Evolutionary conservation across 2,113 vertebrate genomes (phyloP).

Genomic region (Crotalus viridis): DNA sequence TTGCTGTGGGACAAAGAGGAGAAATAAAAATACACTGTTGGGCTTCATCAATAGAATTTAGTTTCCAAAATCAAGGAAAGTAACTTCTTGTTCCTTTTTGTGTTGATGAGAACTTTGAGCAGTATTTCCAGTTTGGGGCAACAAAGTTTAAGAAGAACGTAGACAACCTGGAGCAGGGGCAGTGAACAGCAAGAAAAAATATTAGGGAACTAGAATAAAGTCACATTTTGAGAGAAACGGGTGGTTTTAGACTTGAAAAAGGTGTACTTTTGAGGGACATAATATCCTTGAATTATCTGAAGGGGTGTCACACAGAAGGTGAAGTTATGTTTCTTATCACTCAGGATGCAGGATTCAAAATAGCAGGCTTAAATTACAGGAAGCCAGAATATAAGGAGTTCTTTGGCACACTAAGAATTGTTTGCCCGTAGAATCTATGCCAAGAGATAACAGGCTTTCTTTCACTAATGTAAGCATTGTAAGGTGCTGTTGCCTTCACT

Average conservation of each 20-base stretch:
- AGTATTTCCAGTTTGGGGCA: neutral
- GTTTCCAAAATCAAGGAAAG: neutral
- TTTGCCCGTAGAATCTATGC: neutral
- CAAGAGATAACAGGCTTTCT: neutral
- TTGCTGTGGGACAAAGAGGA: neutral
- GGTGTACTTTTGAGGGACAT: neutral
- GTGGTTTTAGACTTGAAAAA: neutral
- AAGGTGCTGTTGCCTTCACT: neutral
- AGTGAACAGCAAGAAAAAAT: neutral
- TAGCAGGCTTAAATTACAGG: neutral
- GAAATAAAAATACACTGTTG: neutral
- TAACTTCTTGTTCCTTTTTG: neutral
- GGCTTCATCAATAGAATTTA: neutral
- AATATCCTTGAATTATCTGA: neutral
- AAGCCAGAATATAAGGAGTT: neutral
- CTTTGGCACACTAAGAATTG: neutral
- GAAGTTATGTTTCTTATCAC: neutral
- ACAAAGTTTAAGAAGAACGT: neutral
- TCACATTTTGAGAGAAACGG: neutral
- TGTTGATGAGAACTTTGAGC: neutral
- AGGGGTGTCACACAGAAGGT: neutral
- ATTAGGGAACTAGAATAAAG: neutral
- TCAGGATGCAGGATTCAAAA: neutral
- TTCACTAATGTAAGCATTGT: neutral
- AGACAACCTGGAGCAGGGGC: neutral